Percentiles rank a stretch among this genome's conserved stretches.
phyloP scores from a whole-genome alignment of 2,113 vertebrate genomes.

The Platycercus adscitus region DNA sequence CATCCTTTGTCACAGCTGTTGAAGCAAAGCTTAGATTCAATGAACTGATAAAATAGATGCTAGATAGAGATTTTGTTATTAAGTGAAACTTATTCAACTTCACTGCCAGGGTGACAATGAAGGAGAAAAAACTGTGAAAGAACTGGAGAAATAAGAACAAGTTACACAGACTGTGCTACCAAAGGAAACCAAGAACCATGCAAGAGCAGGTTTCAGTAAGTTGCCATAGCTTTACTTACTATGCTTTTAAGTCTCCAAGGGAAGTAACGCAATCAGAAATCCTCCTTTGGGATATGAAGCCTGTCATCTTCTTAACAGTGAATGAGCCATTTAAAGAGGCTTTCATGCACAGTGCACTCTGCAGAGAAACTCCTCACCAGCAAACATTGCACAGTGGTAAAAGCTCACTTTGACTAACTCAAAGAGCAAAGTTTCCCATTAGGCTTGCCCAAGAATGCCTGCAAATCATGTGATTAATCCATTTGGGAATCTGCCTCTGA shows the following conservation, averaged over 20 bases:
- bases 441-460: background rate
- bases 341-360: background rate
- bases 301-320: background rate
- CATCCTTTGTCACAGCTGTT: background rate
- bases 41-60: background rate
- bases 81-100: background rate
- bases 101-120: background rate
- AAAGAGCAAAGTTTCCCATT: background rate
- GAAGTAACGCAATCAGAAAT: background rate
- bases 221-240: background rate
- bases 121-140: background rate
- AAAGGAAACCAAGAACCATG: background rate
- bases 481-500: constrained; percentile 18
- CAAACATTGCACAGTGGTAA: background rate
- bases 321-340: background rate
- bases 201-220: background rate
- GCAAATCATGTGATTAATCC: background rate
- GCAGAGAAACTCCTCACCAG: background rate
- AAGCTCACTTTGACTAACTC: background rate
- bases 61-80: background rate
- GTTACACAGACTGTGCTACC: background rate
- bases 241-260: background rate
- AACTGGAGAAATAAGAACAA: background rate
- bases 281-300: background rate
- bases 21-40: background rate